Conservation (phyloP, 2,797 vertebrate genomes). For the Tarsius wallacei region DNA sequence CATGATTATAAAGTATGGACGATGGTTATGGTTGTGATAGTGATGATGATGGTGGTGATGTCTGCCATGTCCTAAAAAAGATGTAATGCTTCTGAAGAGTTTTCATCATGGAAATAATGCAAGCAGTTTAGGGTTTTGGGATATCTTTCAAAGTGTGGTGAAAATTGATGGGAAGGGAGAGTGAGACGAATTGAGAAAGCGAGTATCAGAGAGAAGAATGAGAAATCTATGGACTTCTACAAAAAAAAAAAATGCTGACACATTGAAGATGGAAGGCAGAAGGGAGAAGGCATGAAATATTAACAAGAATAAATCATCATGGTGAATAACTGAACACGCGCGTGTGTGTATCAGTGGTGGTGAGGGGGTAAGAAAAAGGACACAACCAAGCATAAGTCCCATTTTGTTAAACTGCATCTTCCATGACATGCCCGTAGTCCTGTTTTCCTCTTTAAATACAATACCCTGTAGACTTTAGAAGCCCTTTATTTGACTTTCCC, state of each 20-base stretch:
- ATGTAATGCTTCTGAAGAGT: not conserved
- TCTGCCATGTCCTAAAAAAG: not conserved
- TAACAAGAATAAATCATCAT: not conserved
- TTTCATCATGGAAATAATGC: not conserved
- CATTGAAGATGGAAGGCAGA: not conserved
- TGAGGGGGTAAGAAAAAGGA: not conserved
- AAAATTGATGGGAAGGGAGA: not conserved
- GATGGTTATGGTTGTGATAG: too few relatives aligned
- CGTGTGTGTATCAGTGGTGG: not conserved
- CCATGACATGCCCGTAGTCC: not conserved
- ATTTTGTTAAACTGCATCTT: not conserved
- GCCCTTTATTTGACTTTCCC: not conserved
- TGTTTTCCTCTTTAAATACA: not conserved
- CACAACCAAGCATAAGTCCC: not conserved
- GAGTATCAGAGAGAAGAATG: not conserved
- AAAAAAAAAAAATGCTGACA: not conserved
- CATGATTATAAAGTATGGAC: too few relatives aligned
- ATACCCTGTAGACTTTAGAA: not conserved
- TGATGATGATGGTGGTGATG: too few relatives aligned
- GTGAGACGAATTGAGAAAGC: not conserved
- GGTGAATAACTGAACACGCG: not conserved
- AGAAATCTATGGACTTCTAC: not conserved
- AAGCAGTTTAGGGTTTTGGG: not conserved
- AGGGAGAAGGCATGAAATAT: too few relatives aligned
- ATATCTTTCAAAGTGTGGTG: not conserved